Conservation (phyloP, 2,113 vertebrate species). For the Platanista minor region DNA sequence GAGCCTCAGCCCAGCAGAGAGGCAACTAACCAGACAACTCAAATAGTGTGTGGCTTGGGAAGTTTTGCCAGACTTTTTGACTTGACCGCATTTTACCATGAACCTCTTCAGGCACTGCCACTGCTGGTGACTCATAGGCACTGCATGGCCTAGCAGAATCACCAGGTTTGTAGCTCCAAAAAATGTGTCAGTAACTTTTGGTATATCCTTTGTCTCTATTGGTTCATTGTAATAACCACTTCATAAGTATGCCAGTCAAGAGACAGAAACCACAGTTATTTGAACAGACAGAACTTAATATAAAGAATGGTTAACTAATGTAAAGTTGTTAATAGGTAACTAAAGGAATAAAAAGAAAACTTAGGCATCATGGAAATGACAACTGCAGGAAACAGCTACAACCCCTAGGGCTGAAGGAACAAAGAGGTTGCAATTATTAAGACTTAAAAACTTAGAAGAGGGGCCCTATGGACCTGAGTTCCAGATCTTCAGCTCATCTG, state of each 20-base stretch:
- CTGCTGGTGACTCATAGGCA: not conserved
- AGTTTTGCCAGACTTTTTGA: not conserved
- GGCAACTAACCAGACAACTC: not conserved
- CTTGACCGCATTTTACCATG: rapidly evolving
- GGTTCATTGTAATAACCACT: not conserved
- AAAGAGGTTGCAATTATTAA: not conserved
- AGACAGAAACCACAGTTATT: not conserved
- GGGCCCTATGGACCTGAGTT: rapidly evolving
- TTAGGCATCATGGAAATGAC: not conserved
- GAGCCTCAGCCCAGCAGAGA: too few relatives aligned
- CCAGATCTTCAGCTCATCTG: not conserved
- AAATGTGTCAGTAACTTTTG: not conserved
- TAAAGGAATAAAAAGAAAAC: not conserved
- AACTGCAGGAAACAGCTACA: not conserved
- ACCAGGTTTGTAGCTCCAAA: not conserved
- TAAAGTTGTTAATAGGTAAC: not conserved
- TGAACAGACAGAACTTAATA: not conserved
- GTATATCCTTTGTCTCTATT: not conserved
- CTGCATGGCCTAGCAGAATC: too few relatives aligned
- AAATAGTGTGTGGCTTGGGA: not conserved
- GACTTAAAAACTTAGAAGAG: not conserved
- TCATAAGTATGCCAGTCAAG: not conserved
- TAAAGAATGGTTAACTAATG: not conserved
- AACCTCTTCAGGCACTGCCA: not conserved
- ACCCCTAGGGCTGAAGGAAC: not conserved